phyloP scores from a whole-genome alignment of 2,113 vertebrate species.

The Corythornis cristatus region DNA sequence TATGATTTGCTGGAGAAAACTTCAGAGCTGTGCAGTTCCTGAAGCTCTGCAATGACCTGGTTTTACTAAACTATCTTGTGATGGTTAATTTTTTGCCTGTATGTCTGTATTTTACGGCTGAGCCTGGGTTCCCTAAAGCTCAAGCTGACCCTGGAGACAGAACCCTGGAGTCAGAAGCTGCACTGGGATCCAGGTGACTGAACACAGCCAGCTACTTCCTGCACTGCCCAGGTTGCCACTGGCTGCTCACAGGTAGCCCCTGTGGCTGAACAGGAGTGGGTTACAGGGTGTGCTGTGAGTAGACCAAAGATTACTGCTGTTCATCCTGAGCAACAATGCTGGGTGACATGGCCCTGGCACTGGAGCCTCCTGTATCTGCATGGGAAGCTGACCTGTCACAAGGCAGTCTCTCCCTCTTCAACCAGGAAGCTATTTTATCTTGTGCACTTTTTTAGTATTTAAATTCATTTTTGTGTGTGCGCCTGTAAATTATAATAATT shows the following conservation, averaged over 20 bases:
- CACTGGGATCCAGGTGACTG: too few relatives aligned
- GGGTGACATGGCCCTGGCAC: background rate
- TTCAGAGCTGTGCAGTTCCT: background rate
- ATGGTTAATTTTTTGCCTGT: background rate
- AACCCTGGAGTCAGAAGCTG: background rate
- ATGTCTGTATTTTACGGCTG: background rate
- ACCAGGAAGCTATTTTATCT: background rate
- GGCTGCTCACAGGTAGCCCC: background rate
- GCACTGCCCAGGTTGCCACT: background rate
- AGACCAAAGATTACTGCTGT: background rate
- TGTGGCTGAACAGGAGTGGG: background rate
- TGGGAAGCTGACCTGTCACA: background rate
- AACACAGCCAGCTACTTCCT: background rate
- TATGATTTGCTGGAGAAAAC: background rate
- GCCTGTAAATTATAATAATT: background rate
- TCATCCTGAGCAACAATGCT: background rate
- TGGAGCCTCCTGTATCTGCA: accelerated
- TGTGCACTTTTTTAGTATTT: accelerated
- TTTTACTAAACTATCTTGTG: background rate
- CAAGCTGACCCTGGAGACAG: background rate
- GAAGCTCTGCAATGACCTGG: background rate
- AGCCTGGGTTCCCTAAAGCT: background rate
- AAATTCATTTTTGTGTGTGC: background rate
- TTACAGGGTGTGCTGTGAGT: background rate
- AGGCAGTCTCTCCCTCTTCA: background rate